Evolutionary conservation across 2,113 vertebrate genomes (phyloP).

Genomic region (Strix aluco): DNA sequence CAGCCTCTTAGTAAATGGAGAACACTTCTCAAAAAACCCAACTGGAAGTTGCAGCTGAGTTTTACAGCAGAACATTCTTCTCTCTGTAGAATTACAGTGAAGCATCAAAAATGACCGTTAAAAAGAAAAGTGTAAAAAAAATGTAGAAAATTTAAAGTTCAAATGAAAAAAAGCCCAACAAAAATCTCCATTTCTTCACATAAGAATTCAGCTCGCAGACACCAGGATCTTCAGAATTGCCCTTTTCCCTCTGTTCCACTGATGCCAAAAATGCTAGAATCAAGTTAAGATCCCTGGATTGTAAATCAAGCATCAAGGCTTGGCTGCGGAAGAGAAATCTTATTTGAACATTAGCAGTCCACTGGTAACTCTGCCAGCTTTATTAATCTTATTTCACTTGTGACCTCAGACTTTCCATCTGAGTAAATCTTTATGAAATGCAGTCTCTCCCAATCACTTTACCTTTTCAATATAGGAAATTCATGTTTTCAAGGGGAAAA

Average conservation of each 20-base stretch:
- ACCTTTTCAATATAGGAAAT: constrained; percentile 35
- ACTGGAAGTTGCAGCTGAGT: background rate
- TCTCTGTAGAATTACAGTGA: constrained; percentile 1
- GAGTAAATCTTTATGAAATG: constrained; percentile 59
- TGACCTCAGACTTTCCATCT: constrained; percentile 70
- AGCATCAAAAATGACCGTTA: background rate
- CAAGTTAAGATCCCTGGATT: constrained; percentile 47
- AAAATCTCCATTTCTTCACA: background rate
- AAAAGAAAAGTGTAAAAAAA: background rate
- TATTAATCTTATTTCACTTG: constrained; percentile 70
- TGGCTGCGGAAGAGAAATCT: constrained; percentile 14
- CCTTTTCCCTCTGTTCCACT: constrained; percentile 33
- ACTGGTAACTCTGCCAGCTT: constrained; percentile 39
- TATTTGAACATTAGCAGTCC: constrained; percentile 44
- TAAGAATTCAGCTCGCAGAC: constrained; percentile 34
- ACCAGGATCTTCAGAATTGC: constrained; percentile 43
- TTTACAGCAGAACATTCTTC: background rate
- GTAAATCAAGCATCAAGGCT: constrained; percentile 46
- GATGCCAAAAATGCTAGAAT: constrained; percentile 46
- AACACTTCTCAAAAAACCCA: background rate
- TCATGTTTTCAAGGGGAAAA: background rate
- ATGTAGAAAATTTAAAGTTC: background rate
- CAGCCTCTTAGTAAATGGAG: background rate
- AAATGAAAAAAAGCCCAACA: background rate
- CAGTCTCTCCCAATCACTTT: constrained; percentile 15